These are phyloP conservation scores for Channallabes apus DNA, from an alignment of 2,797 vertebrate species.

Conservation along the genomic window DNA sequence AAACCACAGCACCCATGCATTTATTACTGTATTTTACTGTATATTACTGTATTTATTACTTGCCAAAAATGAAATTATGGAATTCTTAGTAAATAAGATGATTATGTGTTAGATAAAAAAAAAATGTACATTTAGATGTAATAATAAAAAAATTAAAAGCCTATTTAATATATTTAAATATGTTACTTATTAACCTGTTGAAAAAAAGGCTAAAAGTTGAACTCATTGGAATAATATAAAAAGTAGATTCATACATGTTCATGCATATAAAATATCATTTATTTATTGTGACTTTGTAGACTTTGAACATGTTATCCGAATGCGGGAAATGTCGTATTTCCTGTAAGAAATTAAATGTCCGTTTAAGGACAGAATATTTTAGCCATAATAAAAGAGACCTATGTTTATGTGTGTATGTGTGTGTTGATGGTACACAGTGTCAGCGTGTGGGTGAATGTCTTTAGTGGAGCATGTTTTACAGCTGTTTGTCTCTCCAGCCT, in stretches of 20 bases:
- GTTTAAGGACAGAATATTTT: not conserved
- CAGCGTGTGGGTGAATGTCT: conserved; percentile 49
- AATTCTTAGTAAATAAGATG: not conserved
- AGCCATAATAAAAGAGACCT: conserved; percentile 4
- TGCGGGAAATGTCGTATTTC: not conserved
- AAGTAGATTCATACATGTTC: not conserved
- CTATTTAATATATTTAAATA: not conserved
- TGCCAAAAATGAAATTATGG: too few species aligned
- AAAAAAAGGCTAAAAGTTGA: not conserved
- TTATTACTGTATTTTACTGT: too few species aligned
- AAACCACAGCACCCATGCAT: too few species aligned
- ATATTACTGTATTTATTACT: too few species aligned
- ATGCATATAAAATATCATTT: not conserved
- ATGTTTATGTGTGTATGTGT: conserved; percentile 23
- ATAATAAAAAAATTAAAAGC: not conserved
- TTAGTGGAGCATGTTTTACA: conserved; percentile 59
- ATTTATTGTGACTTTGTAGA: not conserved
- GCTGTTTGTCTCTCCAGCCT: conserved; percentile 62
- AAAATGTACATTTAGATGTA: not conserved
- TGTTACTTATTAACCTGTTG: not conserved
- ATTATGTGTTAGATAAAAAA: not conserved
- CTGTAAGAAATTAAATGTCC: not conserved
- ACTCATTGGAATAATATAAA: not conserved
- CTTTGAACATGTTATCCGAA: not conserved
- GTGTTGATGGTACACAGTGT: conserved; percentile 45